Base-by-base conservation (phyloP, 2,797 vertebrate genomes). In the Galaxias olidus region DNA sequence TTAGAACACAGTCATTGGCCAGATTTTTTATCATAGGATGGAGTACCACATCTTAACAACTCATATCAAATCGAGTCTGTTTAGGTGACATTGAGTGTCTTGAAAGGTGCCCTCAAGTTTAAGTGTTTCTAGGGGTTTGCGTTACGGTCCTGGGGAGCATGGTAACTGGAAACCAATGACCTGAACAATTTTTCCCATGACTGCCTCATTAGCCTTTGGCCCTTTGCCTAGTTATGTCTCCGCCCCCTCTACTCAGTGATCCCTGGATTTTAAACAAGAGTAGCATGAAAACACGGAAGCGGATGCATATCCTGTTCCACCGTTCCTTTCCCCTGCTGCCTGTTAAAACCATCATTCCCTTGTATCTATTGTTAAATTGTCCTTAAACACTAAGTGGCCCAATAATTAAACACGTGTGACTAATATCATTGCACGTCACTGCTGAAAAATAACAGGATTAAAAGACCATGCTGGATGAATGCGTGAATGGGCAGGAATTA, bases 241-340 rank as follows among this genome's bases (percentile, higher is more conserved):
- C 1, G 8, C 57, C 68, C 75, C 56, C 8, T 69, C 53, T 72
- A 63, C 74, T 73, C 66, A 14, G 55, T 68, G 30, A 6, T 30
- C 30, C 6, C 30, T 30, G 30, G 30, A 82, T 77, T 67, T 41
- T 59, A 59, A 11, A 78, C 30, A 30, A 30, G 58, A 44, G 30
- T 42, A 17, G 65, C 17, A 66, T 17, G 12, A 17, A 53, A 15
- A 53, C 41, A 52, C 13, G 9, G 30, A 30, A 10, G 72, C 70
- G 80, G 83, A 86, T 75, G 73, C 13, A 65, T 30, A 59, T 88
- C 80, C 77, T 52, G 47, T 65, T 17, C 50, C 30, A 5, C 43
- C 40, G 19, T 17, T 12, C 11, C 18, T 54, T 48, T 60, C 65
- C 45, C 57, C 13, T 51, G 14, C 6, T 8, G 53, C 58, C 5